Conservation (phyloP, 2,888 invertebrate genomes). For the Eutolmus rufibarbis region DNA sequence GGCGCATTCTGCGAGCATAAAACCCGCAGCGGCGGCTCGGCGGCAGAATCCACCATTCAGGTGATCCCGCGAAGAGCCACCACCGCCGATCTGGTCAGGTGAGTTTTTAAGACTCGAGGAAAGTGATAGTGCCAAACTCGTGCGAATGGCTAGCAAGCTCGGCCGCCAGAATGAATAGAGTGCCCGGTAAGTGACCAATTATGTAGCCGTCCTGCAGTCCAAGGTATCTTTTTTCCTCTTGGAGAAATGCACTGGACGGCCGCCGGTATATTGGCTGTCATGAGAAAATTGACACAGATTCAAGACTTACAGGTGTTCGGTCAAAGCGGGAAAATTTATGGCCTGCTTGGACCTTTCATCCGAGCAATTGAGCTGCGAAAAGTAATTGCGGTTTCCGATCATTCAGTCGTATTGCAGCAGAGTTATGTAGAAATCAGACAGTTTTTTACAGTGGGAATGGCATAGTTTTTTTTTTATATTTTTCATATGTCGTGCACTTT, state of each 20-base stretch:
- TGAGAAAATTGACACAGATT: slow-evolving; percentile 29
- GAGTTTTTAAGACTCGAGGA: slow-evolving; percentile 7
- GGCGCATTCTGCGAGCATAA: not conserved
- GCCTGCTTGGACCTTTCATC: not conserved
- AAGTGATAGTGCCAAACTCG: slow-evolving; percentile 27
- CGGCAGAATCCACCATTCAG: slow-evolving; percentile 8
- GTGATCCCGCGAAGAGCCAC: not conserved
- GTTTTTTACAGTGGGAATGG: not conserved
- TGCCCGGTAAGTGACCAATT: not conserved
- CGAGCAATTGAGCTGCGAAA: not conserved
- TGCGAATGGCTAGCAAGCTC: not conserved
- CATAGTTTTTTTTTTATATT: not conserved
- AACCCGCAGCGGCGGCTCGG: too few species aligned
- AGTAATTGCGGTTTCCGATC: not conserved
- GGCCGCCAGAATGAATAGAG: not conserved
- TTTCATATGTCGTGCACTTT: not conserved
- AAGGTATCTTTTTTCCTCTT: not conserved
- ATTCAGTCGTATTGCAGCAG: not conserved
- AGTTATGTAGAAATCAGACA: not conserved
- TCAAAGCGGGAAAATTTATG: not conserved
- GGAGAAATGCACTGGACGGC: not conserved
- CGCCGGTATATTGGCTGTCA: not conserved
- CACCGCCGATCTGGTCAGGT: not conserved
- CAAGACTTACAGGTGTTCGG: not conserved
- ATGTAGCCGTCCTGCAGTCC: not conserved